Evolutionary conservation across 1,140 invertebrate species (phyloP), one percentile per base, ranked within the genome.

Genomic region (Euglossa dilemma): DNA sequence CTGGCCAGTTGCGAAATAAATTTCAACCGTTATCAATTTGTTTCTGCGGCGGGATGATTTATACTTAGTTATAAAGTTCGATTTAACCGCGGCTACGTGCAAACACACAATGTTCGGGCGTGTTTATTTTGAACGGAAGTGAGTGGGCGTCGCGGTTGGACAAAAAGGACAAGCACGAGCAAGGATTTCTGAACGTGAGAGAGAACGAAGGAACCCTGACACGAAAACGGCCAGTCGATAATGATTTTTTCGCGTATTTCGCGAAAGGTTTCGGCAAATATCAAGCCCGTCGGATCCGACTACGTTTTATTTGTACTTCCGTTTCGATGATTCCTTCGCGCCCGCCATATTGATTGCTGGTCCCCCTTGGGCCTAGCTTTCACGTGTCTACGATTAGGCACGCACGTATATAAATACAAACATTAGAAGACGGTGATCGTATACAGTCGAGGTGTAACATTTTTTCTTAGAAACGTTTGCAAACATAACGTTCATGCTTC

Each of bases 401-500:
- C 28, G 36, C 36, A 74, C 50, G 59, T 45, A 56, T 14, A 54
- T 57, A 75, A 66, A 75, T 56, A 81, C 71, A 75, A 75, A 75
- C 28, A 66, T 45, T 64, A 59, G 25, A 71, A 25, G 20, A 28
- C 18, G 5, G 52, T 1, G 50, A 61, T 50, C 47, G 64, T 61
- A n/a, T 25, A 25, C 43, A 36, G 36, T 63, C n/a, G 57, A 73
- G 78, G 25, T 73, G 78, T 73, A 63, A 63, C 23, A 80, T 61
- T 25, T 80, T 59, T 52, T 73, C 47, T 47, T 23, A 25, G 47
- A 72, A 72, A 80, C 69, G 57, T 80, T 80, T 63, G 78, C 69
- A 52, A 80, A 80, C 57, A 50, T 43, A n/a, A 36, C n/a, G 69
- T 72, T 70, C 61, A 43, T 47, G n/a, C 5, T 79, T 59, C 43